phyloP scores from a whole-genome alignment of 2,797 vertebrate genomes.

The Pseudocheirus occidentalis region DNA sequence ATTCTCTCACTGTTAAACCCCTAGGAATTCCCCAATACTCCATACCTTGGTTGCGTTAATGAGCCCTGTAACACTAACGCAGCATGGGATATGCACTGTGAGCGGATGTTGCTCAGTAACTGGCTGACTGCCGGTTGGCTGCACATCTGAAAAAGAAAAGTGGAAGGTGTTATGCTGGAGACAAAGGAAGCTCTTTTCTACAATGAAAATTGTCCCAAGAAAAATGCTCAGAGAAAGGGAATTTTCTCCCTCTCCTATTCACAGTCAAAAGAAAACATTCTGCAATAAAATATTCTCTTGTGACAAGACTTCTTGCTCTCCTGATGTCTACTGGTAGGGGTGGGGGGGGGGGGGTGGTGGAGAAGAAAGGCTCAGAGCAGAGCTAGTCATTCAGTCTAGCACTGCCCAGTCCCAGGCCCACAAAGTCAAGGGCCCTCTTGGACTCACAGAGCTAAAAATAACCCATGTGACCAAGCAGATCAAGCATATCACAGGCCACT shows the following conservation, averaged over 20 bases:
- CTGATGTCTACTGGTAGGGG: not conserved
- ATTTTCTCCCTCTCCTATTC: not conserved
- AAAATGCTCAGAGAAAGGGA: not conserved
- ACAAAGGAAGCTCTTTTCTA: not conserved
- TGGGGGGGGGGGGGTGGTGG: not conserved
- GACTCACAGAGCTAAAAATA: not conserved
- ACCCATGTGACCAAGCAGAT: not conserved
- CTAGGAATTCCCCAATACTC: rapidly evolving
- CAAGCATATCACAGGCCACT: not conserved
- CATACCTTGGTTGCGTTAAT: constrained; percentile 95
- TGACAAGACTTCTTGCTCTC: not conserved
- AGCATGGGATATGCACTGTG: constrained; percentile 98
- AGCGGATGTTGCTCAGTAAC: constrained; percentile 98
- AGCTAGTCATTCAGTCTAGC: not conserved
- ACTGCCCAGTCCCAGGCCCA: not conserved
- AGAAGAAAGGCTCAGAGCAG: not conserved
- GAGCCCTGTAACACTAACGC: constrained; percentile 96
- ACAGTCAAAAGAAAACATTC: not conserved
- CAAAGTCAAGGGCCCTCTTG: not conserved
- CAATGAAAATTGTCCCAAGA: not conserved
- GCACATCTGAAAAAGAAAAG: constrained; percentile 90
- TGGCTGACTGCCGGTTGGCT: constrained; percentile 98
- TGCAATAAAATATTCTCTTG: not conserved
- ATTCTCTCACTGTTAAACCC: not conserved
- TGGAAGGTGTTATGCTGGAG: not conserved